Conservation (phyloP, 2,797 vertebrate genomes). For the Pelochelys cantorii region DNA sequence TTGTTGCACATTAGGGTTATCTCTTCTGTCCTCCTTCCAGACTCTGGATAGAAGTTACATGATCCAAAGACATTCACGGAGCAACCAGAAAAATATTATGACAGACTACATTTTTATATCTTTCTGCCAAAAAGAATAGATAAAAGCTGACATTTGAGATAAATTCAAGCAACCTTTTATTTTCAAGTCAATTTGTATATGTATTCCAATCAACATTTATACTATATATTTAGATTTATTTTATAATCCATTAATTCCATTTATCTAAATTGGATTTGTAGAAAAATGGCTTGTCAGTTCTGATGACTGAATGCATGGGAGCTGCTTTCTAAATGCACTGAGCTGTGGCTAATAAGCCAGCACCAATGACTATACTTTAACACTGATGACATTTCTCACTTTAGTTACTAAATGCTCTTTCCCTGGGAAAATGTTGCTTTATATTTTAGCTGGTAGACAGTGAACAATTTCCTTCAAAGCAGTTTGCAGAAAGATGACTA, state of each 20-base stretch:
- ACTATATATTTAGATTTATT: conserved; percentile 33
- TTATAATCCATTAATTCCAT: neutral
- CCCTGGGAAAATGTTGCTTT: conserved; percentile 6
- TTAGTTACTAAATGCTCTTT: conserved; percentile 28
- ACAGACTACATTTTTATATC: conserved; percentile 7
- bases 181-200: conserved; percentile 28
- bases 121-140: conserved; percentile 21
- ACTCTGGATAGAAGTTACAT: neutral
- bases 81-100: neutral
- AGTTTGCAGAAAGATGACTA: neutral
- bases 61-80: conserved; percentile 26
- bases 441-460: neutral
- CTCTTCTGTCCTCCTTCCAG: neutral
- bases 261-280: neutral
- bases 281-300: neutral
- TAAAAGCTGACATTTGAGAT: conserved; percentile 6
- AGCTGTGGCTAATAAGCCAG: neutral
- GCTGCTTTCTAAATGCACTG: neutral
- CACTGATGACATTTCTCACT: neutral
- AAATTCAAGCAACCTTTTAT: neutral
- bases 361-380: neutral
- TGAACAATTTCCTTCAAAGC: neutral
- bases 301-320: neutral
- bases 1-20: neutral
- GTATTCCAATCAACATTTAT: neutral